A percentile compares a stretch with the other conserved stretches of the same genome.
phyloP scores from a whole-genome alignment of 37 sponge, comb jelly and placozoan species.

The Theonella swinhoei region DNA sequence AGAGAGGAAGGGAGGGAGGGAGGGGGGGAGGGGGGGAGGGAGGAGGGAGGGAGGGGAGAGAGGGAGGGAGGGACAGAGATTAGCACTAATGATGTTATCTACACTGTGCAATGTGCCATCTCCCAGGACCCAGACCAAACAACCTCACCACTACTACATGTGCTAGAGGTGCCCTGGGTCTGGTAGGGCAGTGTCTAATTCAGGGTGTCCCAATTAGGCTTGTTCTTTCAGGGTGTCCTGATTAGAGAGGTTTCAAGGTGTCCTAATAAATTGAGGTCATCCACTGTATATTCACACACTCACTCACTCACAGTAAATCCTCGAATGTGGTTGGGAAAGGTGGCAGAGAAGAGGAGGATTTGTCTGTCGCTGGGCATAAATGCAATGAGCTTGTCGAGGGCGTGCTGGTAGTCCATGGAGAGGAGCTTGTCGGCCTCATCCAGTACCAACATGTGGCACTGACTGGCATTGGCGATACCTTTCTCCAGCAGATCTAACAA shows the following conservation, averaged over 20 bases:
- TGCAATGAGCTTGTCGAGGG: constrained; percentile 81
- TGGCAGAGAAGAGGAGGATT: constrained; percentile 92
- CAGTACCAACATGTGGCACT: constrained; percentile 89
- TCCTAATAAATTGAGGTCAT: too few species aligned
- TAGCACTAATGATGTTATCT: not conserved
- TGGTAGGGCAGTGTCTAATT: too few species aligned
- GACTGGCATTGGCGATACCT: constrained; percentile 82
- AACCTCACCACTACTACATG: too few species aligned
- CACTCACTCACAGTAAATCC: constrained; percentile 79
- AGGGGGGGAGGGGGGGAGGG: not conserved
- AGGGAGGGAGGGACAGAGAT: not conserved
- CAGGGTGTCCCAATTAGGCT: too few species aligned
- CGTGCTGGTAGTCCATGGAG: constrained; percentile 81
- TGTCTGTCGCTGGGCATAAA: constrained; percentile 82
- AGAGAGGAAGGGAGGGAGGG: not conserved
- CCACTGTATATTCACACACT: too few species aligned
- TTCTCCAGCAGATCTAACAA: constrained; percentile 91
- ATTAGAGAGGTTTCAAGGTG: too few species aligned
- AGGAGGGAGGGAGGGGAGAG: not conserved
- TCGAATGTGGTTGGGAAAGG: constrained; percentile 89
- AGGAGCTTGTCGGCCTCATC: constrained; percentile 98
- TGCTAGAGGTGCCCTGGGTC: too few species aligned
- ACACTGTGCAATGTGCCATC: not conserved
- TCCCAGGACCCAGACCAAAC: too few species aligned
- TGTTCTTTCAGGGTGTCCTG: too few species aligned